phyloP scores from a whole-genome alignment of 2,888 invertebrate species.

The Brenthis hecate region DNA sequence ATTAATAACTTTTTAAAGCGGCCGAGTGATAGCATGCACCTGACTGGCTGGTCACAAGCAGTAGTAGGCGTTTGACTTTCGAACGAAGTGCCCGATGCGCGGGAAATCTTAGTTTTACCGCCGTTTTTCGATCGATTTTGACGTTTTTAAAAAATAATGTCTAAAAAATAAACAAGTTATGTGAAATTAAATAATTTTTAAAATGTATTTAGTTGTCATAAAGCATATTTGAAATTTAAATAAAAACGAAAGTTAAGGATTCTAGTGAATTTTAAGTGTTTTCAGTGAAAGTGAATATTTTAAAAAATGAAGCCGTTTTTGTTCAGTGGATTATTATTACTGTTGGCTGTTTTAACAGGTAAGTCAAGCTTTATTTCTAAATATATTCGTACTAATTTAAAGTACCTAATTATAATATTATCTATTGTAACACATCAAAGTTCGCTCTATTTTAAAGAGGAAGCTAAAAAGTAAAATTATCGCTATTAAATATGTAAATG shows the following conservation, averaged over 20 bases:
- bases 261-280: conserved; percentile 38
- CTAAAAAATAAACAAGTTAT: conserved; percentile 20
- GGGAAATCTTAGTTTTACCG: conserved; percentile 44
- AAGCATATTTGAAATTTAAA: neutral
- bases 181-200: conserved; percentile 17
- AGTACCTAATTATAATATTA: no score
- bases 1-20: conserved; percentile 46
- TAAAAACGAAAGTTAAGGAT: conserved; percentile 14
- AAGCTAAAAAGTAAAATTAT: no score
- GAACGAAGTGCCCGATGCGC: conserved; percentile 58
- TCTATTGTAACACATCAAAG: no score
- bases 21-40: conserved; percentile 53
- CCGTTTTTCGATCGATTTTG: conserved; percentile 45
- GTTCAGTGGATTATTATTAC: conserved; percentile 58
- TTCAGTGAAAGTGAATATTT: conserved; percentile 70
- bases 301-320: conserved; percentile 66
- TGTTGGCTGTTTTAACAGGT: conserved; percentile 64
- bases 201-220: conserved; percentile 16
- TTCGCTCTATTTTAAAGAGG: no score
- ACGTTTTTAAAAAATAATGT: conserved; percentile 31
- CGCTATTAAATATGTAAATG: neutral
- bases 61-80: conserved; percentile 77
- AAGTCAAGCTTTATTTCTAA: conserved; percentile 40
- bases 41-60: conserved; percentile 57
- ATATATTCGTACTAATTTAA: no score